phyloP scores from a whole-genome alignment of 2,113 vertebrate species.

The Pteronura brasiliensis region DNA sequence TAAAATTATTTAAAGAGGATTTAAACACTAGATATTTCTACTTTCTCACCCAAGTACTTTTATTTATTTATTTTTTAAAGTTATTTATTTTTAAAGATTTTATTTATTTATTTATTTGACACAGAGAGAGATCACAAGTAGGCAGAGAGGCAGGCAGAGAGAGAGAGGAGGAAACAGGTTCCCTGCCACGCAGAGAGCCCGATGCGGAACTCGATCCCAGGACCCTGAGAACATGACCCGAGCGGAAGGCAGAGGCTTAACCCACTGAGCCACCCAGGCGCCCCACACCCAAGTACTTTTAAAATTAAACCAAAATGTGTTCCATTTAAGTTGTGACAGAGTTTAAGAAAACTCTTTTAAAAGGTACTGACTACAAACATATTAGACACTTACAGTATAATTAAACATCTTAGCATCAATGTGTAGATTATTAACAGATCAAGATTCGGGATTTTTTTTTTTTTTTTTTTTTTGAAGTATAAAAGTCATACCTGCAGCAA shows the following conservation, averaged over 20 bases:
- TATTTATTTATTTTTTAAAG: background rate
- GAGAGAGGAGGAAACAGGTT: no score
- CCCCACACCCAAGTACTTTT: background rate
- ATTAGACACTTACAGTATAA: background rate
- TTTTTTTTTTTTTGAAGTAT: background rate
- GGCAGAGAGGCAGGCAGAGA: no score
- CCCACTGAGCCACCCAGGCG: no score
- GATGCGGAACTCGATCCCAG: no score
- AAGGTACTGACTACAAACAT: background rate
- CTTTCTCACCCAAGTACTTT: background rate
- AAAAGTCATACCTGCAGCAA: conserved; percentile 91
- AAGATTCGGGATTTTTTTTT: background rate
- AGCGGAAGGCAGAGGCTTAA: no score
- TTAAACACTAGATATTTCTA: background rate
- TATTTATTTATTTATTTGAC: no score
- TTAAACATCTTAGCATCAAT: background rate
- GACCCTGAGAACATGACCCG: no score
- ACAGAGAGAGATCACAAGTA: no score
- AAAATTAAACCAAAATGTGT: conserved; percentile 17
- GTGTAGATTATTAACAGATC: background rate
- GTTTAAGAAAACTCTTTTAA: background rate
- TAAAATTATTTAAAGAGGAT: background rate
- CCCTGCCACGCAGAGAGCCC: no score
- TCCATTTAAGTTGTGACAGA: background rate
- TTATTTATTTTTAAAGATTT: no score